A percentile compares a stretch with the other conserved stretches of the same genome.
Evolutionary conservation across 2,797 vertebrate genomes (phyloP).

Genomic region (Lycodopsis pacificus): DNA sequence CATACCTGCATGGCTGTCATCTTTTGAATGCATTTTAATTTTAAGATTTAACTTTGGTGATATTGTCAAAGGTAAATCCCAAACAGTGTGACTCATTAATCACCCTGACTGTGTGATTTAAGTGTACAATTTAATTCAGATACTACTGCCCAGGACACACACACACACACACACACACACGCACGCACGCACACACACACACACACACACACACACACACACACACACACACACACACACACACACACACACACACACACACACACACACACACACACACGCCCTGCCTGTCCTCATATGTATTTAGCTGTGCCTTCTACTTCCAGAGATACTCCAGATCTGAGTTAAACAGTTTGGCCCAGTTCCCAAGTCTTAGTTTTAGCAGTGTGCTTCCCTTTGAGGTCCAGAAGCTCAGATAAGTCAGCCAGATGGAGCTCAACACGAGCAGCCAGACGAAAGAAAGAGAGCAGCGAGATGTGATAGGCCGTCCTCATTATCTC

Average conservation of each 20-base stretch:
- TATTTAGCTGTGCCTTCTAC: constrained; percentile 46
- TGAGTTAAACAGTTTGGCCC: constrained; percentile 61
- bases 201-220: not conserved
- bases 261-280: constrained; percentile 11
- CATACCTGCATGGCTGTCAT: not conserved
- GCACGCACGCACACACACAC: constrained; percentile 14
- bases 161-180: not conserved
- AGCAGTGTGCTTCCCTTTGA: constrained; percentile 55
- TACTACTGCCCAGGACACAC: constrained; percentile 25
- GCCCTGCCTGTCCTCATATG: constrained; percentile 44
- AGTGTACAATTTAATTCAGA: constrained; percentile 50
- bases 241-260: constrained; percentile 12
- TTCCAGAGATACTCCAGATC: constrained; percentile 64
- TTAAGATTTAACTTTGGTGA: not conserved
- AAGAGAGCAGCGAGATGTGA: constrained; percentile 52
- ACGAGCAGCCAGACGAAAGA: constrained; percentile 62
- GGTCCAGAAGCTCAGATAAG: constrained; percentile 63
- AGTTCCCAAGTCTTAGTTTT: constrained; percentile 64
- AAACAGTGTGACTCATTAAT: constrained; percentile 55
- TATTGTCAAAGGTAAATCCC: constrained; percentile 34
- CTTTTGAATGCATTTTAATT: constrained; percentile 34
- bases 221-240: constrained; percentile 15
- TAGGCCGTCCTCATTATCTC: constrained; percentile 65
- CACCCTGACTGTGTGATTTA: constrained; percentile 39
- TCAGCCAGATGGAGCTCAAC: constrained; percentile 61